phyloP scores from a whole-genome alignment of 2,888 invertebrate species.

The Hermaeophaga mercurialis region DNA sequence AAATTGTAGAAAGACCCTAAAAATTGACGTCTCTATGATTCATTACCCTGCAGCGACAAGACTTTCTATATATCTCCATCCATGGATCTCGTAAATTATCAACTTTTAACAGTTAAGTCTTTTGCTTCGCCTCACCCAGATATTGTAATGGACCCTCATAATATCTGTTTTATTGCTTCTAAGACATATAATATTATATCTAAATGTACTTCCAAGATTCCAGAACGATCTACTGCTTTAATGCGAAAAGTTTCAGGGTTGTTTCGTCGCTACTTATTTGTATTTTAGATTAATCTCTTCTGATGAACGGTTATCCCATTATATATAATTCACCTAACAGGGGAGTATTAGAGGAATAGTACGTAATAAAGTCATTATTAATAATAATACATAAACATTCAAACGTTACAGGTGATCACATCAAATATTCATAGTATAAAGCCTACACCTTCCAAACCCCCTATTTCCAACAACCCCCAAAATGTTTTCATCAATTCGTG shows the following conservation, averaged over 20 bases:
- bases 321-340: too few species aligned
- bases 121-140: conserved; percentile 40
- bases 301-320: too few species aligned
- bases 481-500: too few species aligned
- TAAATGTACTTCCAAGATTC: conserved; percentile 18
- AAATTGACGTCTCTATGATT: conserved; percentile 34
- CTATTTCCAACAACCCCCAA: too few species aligned
- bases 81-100: conserved; percentile 47
- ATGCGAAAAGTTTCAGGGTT: conserved; percentile 22
- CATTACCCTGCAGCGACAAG: conserved; percentile 43
- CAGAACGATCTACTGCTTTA: conserved; percentile 13
- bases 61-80: conserved; percentile 48
- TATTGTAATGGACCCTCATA: conserved; percentile 45
- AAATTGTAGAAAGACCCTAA: conserved; percentile 18
- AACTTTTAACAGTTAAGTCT: conserved; percentile 50
- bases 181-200: conserved; percentile 26
- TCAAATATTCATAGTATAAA: too few species aligned
- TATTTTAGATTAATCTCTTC: conserved; percentile 6
- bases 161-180: conserved; percentile 42
- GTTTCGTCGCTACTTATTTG: conserved; percentile 10
- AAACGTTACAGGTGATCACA: too few species aligned
- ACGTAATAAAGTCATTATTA: too few species aligned
- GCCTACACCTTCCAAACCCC: too few species aligned
- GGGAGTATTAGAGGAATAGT: too few species aligned
- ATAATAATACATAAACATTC: too few species aligned